Conservation (phyloP, 2,888 invertebrate genomes). For the Andricus curvator region DNA sequence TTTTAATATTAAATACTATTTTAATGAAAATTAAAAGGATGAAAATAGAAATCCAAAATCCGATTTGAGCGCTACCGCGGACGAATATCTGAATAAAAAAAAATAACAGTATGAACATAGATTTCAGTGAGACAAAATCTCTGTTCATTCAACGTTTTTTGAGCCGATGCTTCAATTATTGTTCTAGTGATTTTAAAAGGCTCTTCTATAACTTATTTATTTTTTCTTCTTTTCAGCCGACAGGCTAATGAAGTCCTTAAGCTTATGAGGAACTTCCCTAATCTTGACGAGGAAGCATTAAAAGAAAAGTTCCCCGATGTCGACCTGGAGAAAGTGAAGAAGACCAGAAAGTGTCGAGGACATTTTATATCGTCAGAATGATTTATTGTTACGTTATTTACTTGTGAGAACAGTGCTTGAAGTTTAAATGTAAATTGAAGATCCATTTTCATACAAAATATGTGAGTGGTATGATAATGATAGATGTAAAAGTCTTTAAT, state of each 20-base stretch:
- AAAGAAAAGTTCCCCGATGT: conserved; percentile 88
- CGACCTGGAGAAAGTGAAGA: conserved; percentile 84
- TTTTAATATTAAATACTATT: too few species aligned
- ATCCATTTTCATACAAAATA: conserved; percentile 6
- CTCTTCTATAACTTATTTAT: conserved; percentile 5
- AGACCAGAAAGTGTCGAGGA: conserved; percentile 81
- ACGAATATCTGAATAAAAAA: too few species aligned
- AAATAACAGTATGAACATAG: too few species aligned
- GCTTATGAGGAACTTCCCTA: conserved; percentile 86
- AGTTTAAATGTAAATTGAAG: conserved; percentile 2
- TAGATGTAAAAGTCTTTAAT: neutral
- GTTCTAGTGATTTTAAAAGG: neutral
- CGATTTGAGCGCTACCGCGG: too few species aligned
- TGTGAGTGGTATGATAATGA: neutral
- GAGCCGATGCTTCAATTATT: neutral
- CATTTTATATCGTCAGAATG: conserved; percentile 80
- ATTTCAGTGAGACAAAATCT: too few species aligned
- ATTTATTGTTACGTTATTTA: neutral
- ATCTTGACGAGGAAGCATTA: conserved; percentile 86
- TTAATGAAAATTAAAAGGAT: too few species aligned
- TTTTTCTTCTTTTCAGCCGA: conserved; percentile 68
- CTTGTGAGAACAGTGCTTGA: neutral
- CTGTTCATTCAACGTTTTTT: too few species aligned
- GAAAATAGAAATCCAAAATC: too few species aligned
- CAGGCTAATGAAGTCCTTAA: conserved; percentile 65